These are phyloP conservation scores for Lumbricus terrestris DNA, from an alignment of 2,888 invertebrate genomes.

Conservation along the genomic window DNA sequence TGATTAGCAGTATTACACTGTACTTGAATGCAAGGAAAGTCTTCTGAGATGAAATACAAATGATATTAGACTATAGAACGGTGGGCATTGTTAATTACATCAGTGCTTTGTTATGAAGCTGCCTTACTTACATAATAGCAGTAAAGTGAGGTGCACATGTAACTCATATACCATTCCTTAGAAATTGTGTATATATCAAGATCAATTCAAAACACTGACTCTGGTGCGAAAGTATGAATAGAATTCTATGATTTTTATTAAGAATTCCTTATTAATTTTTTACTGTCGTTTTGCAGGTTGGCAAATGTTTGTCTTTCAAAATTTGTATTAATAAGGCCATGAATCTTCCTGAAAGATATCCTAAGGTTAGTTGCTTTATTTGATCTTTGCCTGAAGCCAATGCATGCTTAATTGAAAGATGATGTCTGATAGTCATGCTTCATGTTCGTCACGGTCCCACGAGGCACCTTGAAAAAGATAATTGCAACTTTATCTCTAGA, in stretches of 20 bases:
- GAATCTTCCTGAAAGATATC: slow-evolving; percentile 37
- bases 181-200: not conserved
- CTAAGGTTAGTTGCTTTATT: slow-evolving; percentile 33
- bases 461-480: no score
- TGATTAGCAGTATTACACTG: no score
- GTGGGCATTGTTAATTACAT: no score
- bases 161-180: not conserved
- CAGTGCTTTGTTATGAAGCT: no score
- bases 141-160: no score
- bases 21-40: not conserved
- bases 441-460: not conserved
- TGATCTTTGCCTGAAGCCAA: not conserved
- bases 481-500: no score
- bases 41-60: no score
- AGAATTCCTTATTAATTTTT: not conserved
- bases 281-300: slow-evolving; percentile 33
- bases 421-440: not conserved
- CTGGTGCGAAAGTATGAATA: not conserved
- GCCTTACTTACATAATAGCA: not conserved
- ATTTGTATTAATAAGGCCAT: slow-evolving; percentile 36
- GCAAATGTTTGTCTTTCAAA: slow-evolving; percentile 35
- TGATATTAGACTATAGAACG: no score
- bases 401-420: not conserved
- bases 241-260: not conserved
- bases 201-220: not conserved